A percentile compares a stretch with the other conserved stretches of the same genome.
These are phyloP conservation scores for Stegodyphus mimosarum DNA, from an alignment of 1,140 invertebrate species.

Conservation along the genomic window DNA sequence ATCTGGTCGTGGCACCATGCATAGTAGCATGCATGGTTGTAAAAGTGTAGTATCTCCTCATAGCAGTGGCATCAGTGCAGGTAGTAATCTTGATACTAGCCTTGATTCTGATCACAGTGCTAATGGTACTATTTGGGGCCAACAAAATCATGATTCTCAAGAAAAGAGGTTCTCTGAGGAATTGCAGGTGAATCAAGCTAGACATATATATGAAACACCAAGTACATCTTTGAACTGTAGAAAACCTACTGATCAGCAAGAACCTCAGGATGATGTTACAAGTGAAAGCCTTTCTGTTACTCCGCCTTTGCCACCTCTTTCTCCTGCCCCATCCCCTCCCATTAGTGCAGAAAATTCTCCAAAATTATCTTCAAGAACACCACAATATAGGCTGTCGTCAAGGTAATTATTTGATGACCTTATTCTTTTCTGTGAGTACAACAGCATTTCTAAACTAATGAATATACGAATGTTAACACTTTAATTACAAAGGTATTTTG, in stretches of 20 bases:
- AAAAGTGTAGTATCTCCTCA: slow-evolving; percentile 57
- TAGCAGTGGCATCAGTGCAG: slow-evolving; percentile 55
- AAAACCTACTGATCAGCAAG: slow-evolving; percentile 23
- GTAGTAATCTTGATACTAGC: slow-evolving; percentile 64
- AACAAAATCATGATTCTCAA: slow-evolving; percentile 10
- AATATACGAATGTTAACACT: too few species aligned
- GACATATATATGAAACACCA: slow-evolving; percentile 49
- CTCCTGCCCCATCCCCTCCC: slow-evolving; percentile 73
- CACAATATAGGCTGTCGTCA: slow-evolving; percentile 62
- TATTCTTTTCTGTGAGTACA: too few species aligned
- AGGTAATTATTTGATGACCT: slow-evolving; percentile 54
- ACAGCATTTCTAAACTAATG: too few species aligned
- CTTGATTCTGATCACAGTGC: slow-evolving; percentile 64
- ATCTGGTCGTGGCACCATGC: slow-evolving; percentile 68
- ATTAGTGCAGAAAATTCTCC: slow-evolving; percentile 62
- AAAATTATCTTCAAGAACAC: slow-evolving; percentile 48
- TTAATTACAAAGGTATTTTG: too few species aligned
- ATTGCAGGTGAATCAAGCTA: slow-evolving; percentile 32
- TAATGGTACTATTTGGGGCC: slow-evolving; percentile 29
- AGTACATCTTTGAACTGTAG: slow-evolving; percentile 26
- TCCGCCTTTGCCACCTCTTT: slow-evolving; percentile 80
- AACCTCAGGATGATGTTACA: slow-evolving; percentile 67
- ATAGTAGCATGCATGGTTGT: slow-evolving; percentile 61
- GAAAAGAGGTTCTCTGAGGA: slow-evolving; percentile 41
- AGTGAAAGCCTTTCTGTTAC: slow-evolving; percentile 79